Percentiles rank a stretch among this genome's conserved stretches.
Evolutionary conservation across 2,797 vertebrate genomes (phyloP).

Genomic region (Anguilla pacifica): DNA sequence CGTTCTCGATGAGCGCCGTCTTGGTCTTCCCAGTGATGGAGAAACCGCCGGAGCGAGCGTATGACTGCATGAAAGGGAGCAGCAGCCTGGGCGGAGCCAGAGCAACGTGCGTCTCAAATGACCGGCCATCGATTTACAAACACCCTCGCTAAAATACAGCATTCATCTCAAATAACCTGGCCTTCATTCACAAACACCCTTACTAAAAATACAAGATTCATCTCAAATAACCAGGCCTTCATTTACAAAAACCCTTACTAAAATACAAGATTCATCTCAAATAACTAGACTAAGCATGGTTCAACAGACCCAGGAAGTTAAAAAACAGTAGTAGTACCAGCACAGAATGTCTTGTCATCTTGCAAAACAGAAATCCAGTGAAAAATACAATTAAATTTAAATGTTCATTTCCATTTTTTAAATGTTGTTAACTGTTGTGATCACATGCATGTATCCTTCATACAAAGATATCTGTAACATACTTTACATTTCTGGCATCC

Average conservation of each 20-base stretch:
- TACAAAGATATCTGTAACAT: neutral
- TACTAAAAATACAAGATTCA: neutral
- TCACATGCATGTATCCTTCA: neutral
- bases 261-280: neutral
- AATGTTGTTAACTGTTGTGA: neutral
- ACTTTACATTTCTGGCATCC: neutral
- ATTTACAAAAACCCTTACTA: neutral
- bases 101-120: neutral
- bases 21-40: conserved; percentile 96
- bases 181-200: neutral
- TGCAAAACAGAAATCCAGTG: neutral
- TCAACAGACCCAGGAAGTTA: too few species aligned
- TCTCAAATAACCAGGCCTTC: neutral
- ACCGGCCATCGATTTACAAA: neutral
- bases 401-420: neutral
- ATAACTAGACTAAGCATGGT: neutral
- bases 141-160: neutral
- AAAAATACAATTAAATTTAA: neutral
- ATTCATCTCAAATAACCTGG: neutral
- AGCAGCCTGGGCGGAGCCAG: conserved; percentile 80
- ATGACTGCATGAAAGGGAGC: conserved; percentile 97
- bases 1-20: conserved; percentile 95
- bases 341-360: too few species aligned
- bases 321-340: too few species aligned
- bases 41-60: conserved; percentile 94